Percentiles rank a stretch among this genome's conserved stretches.
Conservation (phyloP, 2,797 vertebrate species). For the Sphenodon punctatus region DNA sequence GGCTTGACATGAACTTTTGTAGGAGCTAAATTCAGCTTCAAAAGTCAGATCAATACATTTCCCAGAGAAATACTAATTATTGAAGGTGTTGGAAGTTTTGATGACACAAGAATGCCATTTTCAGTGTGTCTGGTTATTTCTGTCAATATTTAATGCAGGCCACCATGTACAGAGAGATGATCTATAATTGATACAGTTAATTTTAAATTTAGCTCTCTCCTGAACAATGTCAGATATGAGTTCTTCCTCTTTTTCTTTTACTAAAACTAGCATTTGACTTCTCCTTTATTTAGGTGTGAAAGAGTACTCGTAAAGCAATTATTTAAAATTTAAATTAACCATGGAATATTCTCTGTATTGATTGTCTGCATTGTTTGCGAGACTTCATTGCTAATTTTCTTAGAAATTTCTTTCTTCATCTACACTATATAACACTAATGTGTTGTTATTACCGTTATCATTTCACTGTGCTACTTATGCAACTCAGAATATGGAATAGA, state of each 20-base stretch:
- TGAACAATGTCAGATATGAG: neutral
- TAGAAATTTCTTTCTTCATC: neutral
- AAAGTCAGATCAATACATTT: conserved; percentile 52
- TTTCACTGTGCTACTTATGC: conserved; percentile 10
- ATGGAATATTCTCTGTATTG: neutral
- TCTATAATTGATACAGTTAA: neutral
- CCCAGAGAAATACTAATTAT: conserved; percentile 25
- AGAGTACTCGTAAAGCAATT: neutral
- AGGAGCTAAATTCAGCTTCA: conserved; percentile 26
- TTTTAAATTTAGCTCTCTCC: neutral
- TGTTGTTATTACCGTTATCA: neutral
- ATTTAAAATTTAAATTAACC: neutral
- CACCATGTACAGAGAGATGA: neutral
- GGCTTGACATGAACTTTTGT: conserved; percentile 52
- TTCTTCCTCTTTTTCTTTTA: neutral
- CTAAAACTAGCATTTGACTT: neutral
- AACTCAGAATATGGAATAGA: neutral
- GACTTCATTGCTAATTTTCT: conserved; percentile 10
- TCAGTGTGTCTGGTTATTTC: neutral
- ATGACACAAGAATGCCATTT: neutral
- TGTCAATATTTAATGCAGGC: neutral
- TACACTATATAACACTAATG: neutral
- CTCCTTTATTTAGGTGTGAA: neutral
- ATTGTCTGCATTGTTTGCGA: neutral
- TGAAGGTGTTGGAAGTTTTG: neutral